Conservation (phyloP, 2,113 vertebrate species). For the Microtus richardsoni region DNA sequence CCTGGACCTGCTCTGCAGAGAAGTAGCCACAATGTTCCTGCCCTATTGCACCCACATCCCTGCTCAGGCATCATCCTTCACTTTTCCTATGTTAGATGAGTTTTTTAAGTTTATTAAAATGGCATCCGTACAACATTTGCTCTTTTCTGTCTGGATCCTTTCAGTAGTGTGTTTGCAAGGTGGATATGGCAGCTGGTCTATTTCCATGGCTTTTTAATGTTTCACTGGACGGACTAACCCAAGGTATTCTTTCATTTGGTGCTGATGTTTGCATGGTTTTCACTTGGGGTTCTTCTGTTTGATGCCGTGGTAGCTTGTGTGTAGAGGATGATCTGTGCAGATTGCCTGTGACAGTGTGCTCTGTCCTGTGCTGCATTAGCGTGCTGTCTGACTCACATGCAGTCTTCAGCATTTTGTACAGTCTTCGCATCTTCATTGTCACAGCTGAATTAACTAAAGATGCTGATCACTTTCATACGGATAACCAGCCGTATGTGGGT, state of each 20-base stretch:
- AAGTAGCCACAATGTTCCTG: neutral
- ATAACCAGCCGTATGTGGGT: no score
- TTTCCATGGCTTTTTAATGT: neutral
- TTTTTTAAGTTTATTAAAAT: neutral
- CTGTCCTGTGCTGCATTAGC: rapidly evolving
- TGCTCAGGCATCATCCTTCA: neutral
- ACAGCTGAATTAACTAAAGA: neutral
- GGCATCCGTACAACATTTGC: neutral
- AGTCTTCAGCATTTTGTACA: rapidly evolving
- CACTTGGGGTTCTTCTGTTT: neutral
- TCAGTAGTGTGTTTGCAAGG: neutral
- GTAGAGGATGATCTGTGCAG: neutral
- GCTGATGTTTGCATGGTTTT: neutral
- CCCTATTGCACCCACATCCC: neutral
- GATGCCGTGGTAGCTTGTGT: rapidly evolving
- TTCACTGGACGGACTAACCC: rapidly evolving
- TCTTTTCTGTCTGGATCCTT: neutral
- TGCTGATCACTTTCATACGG: neutral
- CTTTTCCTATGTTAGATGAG: neutral
- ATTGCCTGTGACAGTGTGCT: neutral
- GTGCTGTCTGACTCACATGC: rapidly evolving
- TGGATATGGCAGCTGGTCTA: rapidly evolving
- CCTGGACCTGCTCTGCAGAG: neutral
- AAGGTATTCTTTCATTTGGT: rapidly evolving
- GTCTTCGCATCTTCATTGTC: neutral